These are phyloP conservation scores for Drosophila sp. DNA, from an alignment of 1,140 invertebrate genomes.

Conservation along the genomic window DNA sequence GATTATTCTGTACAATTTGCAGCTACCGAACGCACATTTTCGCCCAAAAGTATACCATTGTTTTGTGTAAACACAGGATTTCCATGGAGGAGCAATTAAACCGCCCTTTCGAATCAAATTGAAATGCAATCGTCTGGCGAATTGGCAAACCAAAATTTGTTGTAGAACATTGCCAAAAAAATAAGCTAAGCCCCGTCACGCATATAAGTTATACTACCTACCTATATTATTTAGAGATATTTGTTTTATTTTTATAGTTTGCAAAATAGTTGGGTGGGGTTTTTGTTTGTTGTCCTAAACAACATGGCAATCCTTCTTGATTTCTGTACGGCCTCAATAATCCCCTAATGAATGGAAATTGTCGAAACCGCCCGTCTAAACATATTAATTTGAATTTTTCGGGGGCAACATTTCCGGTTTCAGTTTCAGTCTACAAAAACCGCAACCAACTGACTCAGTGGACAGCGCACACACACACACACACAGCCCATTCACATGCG, in stretches of 20 bases:
- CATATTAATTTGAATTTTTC: slow-evolving; percentile 49
- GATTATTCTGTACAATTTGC: too few relatives aligned
- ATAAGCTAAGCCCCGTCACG: too few relatives aligned
- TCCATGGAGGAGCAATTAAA: slow-evolving; percentile 54
- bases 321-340: background rate
- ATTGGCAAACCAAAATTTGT: slow-evolving; percentile 4
- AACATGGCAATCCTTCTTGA: background rate
- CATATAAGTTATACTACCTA: too few relatives aligned
- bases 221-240: too few relatives aligned
- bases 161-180: too few relatives aligned
- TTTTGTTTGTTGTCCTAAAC: background rate
- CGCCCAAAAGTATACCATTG: background rate
- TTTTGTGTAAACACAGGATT: background rate
- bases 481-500: background rate
- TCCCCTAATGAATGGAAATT: slow-evolving; percentile 8
- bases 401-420: slow-evolving; percentile 12
- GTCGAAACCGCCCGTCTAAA: background rate
- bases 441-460: slow-evolving; percentile 30
- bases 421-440: slow-evolving; percentile 30
- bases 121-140: slow-evolving; percentile 61
- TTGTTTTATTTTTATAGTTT: too few relatives aligned
- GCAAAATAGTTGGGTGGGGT: too few relatives aligned
- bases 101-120: slow-evolving; percentile 63
- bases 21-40: background rate
- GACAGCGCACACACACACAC: slow-evolving; percentile 1